Evolutionary conservation across 2,113 vertebrate species (phyloP), one percentile per base, ranked within the genome.

Genomic region (Perca flavescens): DNA sequence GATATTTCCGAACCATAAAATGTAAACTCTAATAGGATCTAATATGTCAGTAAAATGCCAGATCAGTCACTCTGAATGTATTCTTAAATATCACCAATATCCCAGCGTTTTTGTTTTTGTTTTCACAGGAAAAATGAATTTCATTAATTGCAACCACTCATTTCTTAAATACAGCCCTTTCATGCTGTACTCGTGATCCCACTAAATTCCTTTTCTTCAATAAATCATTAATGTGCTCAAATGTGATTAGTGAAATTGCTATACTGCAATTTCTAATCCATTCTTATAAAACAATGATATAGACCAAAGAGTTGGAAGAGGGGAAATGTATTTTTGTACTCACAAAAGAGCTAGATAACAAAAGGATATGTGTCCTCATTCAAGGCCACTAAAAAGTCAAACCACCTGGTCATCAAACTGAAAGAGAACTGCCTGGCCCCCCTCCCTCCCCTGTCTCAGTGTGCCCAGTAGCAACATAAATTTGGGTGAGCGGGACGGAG

Each of bases 211-310:
- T 54, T 74, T 87, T 79, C 54, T 84, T 74, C 46, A 80, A 84
- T 82, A 77, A 88, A 87, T 89, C 77, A 69, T 60, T 82, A 57
- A 83, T 61, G 63, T 70, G 66, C 54, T 77, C 40, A 84, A 89
- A 87, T 91, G 74, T 85, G 84, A 91, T 88, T 77, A 88, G 76
- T 71, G 60, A 80, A 90, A 93, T 82, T 86, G 64, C 77, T 79
- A 68, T 54, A 67, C 58, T 40, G 56, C 52, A 46, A 50, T 65
- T 62, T 74, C 67, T 73, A 86, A 88, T 89, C 62, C 66, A 56
- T 74, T 62, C 63, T 78, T 86, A 60, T 50, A 72, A 85, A 71
- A 31, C 5, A 3, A 17, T 17, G 50, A 63, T 47, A 61, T 54
- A 74, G 82, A 84, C 74, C 74, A 78, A 74, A 64, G 62, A 66